These are phyloP conservation scores for Pseudomyrmex sp. DNA, from an alignment of 1,140 invertebrate species.

Conservation along the genomic window DNA sequence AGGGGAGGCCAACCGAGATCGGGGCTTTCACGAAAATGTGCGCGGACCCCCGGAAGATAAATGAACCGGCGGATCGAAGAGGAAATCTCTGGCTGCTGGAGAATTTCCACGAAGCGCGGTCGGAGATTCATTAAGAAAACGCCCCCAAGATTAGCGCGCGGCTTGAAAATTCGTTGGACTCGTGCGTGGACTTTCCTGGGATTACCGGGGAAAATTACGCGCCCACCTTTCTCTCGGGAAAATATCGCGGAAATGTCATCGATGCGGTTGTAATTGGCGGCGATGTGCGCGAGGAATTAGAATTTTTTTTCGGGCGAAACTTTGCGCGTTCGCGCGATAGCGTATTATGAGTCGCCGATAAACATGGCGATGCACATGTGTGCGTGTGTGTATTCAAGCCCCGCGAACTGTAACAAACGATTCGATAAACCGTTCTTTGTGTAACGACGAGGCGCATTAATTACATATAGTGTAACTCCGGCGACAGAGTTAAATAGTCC, in stretches of 20 bases:
- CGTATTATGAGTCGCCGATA: not conserved
- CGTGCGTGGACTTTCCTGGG: constrained; percentile 22
- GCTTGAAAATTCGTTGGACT: constrained; percentile 28
- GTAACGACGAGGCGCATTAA: not conserved
- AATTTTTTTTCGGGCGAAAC: constrained; percentile 19
- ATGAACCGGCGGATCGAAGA: constrained; percentile 52
- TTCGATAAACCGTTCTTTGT: constrained; percentile 7
- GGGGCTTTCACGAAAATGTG: constrained; percentile 34
- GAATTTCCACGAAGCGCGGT: not conserved
- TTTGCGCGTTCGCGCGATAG: not conserved
- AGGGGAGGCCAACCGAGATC: not conserved
- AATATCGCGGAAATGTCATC: constrained; percentile 5
- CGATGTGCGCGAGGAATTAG: not conserved
- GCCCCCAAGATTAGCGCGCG: constrained; percentile 28
- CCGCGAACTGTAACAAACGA: not conserved
- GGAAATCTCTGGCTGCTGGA: constrained; percentile 22
- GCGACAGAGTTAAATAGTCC: not conserved
- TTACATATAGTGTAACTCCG: not conserved
- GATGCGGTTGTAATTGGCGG: constrained; percentile 9
- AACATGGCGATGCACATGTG: not conserved
- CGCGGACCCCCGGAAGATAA: constrained; percentile 39
- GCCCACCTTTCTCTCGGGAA: not conserved
- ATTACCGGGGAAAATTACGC: constrained; percentile 38
- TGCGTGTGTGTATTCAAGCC: not conserved
- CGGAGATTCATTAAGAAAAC: constrained; percentile 55